Evolutionary conservation across 2,888 invertebrate species (phyloP).

Genomic region (Andrena fulva): DNA sequence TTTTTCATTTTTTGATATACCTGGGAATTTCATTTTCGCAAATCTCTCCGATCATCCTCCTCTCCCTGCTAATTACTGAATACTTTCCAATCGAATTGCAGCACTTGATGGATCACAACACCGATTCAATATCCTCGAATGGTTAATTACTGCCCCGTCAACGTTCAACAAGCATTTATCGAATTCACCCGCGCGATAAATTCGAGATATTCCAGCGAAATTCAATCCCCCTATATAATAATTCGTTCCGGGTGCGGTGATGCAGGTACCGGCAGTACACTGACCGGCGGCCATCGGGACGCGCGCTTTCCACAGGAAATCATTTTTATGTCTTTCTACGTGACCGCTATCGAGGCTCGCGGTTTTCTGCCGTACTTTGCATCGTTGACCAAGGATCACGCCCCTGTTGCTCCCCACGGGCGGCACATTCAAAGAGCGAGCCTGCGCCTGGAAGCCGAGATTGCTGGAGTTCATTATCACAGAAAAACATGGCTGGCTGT

Average conservation of each 20-base stretch:
- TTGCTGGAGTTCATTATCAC: constrained; percentile 74
- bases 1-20: too few species aligned
- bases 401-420: constrained; percentile 60
- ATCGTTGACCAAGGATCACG: constrained; percentile 70
- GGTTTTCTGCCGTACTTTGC: constrained; percentile 52
- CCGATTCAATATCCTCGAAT: constrained; percentile 5
- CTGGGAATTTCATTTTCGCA: too few species aligned
- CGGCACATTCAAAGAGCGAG: constrained; percentile 75
- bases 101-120: constrained; percentile 10
- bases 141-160: constrained; percentile 46
- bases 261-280: constrained; percentile 1
- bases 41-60: background rate
- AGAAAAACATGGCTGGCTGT: constrained; percentile 65
- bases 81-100: constrained; percentile 20
- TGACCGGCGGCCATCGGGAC: background rate
- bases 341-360: constrained; percentile 10
- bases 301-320: background rate
- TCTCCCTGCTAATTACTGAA: background rate
- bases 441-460: constrained; percentile 53
- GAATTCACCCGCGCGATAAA: constrained; percentile 38
- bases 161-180: constrained; percentile 47
- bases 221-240: constrained; percentile 24
- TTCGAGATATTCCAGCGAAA: constrained; percentile 34
- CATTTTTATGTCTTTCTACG: background rate
- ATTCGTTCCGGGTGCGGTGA: constrained; percentile 4